Base-by-base conservation (phyloP, 1,140 invertebrate genomes). In the Orussus abietinus region DNA sequence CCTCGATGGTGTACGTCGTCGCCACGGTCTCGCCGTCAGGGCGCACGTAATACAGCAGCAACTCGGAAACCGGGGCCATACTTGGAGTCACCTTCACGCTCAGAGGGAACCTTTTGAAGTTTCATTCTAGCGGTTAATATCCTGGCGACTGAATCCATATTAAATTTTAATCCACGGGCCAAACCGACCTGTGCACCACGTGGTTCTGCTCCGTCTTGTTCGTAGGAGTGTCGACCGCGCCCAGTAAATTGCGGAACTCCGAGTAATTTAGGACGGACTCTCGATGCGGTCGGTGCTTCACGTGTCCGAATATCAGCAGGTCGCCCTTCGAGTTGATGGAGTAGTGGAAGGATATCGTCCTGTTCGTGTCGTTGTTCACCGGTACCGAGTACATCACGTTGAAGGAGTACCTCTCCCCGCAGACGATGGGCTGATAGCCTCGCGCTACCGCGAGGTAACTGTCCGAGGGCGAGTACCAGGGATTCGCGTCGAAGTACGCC, bases 11-110 rank as follows among this genome's bases (percentile, higher is more conserved):
- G 19, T 74, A 71, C 1, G 61, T 69, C 19, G 78, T 69, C 1
- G 78, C 74, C 0, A 90, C 82, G 0, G 82, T 80, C 58, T 90
- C 87, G 0, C 83, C 82, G 22, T 83, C 80, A 7, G 79, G 71
- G 5, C 84, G 81, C 7, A 89, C 80, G 66, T 89, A 88, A 57
- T 88, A 90, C 3, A 89, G 78, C 2, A 90, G 65, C 0, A 91
- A 70, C 51, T 84, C 81, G 30, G 82, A 84, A 1, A 83, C 71
- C 0, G 84, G 83, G 1, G 83, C 83, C 84, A 86, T 86, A 34
- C 80, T 78, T n/a, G 83, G 75, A 38, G 78, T 77, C 38, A 84
- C 77, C 45, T 66, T 72, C 1, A 69, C 70, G 22, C 62, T 72
- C 7, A 72, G 44, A 0, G 69, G 68, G 14, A 71, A 73, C 31